Conservation (phyloP, 2,797 vertebrate species). For the Onychomys torridus region DNA sequence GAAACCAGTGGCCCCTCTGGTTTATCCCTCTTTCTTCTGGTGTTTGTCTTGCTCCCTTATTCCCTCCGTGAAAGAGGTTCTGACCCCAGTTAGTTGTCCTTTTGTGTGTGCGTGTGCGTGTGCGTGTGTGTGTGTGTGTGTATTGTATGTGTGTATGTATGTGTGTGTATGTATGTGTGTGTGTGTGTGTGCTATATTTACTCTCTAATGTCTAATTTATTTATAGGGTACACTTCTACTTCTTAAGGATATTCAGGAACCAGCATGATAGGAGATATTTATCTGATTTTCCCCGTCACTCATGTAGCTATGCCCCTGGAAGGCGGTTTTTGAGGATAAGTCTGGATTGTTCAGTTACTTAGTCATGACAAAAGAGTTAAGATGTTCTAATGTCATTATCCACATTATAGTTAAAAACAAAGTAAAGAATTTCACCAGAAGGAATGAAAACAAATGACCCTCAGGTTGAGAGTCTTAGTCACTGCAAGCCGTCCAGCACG, state of each 20-base stretch:
- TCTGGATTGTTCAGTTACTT: constrained; percentile 18
- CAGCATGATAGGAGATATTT: background rate
- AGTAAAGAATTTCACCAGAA: constrained; percentile 14
- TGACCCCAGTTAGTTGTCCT: background rate
- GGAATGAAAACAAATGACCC: background rate
- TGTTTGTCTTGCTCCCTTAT: background rate
- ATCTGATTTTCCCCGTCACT: background rate
- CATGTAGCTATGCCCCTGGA: background rate
- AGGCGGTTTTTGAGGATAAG: background rate
- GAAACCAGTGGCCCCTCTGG: background rate
- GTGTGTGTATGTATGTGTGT: background rate
- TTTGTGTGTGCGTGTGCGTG: background rate
- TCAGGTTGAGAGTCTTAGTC: background rate
- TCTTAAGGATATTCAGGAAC: constrained; percentile 18
- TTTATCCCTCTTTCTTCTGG: background rate
- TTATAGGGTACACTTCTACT: background rate
- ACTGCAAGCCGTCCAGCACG: background rate
- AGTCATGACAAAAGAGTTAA: background rate
- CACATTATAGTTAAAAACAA: background rate
- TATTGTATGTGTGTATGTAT: fast-evolving
- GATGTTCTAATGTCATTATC: background rate
- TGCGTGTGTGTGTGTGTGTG: background rate
- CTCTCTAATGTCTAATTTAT: background rate
- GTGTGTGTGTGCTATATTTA: background rate
- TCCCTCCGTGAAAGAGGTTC: background rate